phyloP scores from a whole-genome alignment of 2,797 vertebrate genomes.

The Aldrovandia affinis region DNA sequence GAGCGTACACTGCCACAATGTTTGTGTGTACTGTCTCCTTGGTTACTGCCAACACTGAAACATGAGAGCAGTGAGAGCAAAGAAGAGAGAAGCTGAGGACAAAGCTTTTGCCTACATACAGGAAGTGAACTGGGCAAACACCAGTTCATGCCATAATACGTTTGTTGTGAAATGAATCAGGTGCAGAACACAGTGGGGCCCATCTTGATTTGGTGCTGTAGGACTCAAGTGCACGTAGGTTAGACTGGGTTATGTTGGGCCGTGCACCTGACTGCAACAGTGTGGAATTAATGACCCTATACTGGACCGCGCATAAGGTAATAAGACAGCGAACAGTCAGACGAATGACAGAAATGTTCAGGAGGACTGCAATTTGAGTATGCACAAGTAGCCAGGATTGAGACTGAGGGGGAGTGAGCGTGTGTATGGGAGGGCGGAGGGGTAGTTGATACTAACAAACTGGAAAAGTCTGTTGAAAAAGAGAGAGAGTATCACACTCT shows the following conservation, averaged over 20 bases:
- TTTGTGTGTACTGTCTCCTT: conserved; percentile 35
- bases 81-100: conserved; percentile 9
- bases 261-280: background rate
- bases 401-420: too few relatives aligned
- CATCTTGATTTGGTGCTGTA: background rate
- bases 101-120: background rate
- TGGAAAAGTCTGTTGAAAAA: background rate
- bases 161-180: background rate
- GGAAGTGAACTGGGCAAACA: background rate
- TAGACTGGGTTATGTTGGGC: background rate
- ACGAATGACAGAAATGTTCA: background rate
- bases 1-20: conserved; percentile 28
- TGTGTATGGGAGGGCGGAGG: background rate
- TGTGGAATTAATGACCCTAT: background rate
- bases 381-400: background rate
- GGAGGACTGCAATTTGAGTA: background rate
- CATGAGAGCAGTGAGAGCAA: conserved; percentile 17
- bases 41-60: conserved; percentile 31
- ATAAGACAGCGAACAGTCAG: background rate
- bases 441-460: background rate
- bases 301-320: background rate
- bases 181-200: background rate
- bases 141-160: too few relatives aligned
- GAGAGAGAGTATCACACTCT: background rate
- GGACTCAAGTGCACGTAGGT: background rate